Percentiles rank a stretch among this genome's conserved stretches.
Conservation (phyloP, 2,113 vertebrate species). For the Arenaria interpres region DNA sequence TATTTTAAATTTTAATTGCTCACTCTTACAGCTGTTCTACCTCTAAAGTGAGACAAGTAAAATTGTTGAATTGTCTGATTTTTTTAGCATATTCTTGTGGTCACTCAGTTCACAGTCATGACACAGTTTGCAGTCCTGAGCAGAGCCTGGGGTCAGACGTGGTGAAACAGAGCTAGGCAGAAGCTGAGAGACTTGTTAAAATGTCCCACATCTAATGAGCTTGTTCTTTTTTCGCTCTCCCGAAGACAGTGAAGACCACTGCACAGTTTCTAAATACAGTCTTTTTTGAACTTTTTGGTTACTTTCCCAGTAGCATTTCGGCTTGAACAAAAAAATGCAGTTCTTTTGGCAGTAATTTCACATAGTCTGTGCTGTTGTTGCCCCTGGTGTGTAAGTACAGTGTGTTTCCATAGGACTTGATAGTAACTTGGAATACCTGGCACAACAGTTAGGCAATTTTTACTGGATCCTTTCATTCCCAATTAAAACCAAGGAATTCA, state of each 20-base stretch:
- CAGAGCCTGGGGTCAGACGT: neutral
- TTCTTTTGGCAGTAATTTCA: neutral
- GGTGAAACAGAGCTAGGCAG: neutral
- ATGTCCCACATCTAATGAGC: neutral
- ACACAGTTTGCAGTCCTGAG: neutral
- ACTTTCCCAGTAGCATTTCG: neutral
- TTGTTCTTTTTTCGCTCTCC: neutral
- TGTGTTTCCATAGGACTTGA: neutral
- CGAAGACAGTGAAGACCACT: neutral
- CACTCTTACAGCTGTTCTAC: neutral
- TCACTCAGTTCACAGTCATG: rapidly evolving
- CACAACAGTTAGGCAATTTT: neutral
- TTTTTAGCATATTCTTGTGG: neutral
- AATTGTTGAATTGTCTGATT: neutral
- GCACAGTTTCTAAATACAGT: neutral
- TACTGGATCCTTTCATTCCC: neutral
- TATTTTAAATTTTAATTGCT: neutral
- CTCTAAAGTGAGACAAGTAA: neutral
- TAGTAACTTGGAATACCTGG: neutral
- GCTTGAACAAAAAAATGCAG: neutral
- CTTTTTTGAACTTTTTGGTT: neutral
- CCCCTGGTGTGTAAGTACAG: neutral
- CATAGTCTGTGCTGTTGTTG: neutral
- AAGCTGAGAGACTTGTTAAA: neutral
- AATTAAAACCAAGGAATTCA: neutral